phyloP scores from a whole-genome alignment of 2,888 invertebrate species.

The Caradrina clavipalpis region DNA sequence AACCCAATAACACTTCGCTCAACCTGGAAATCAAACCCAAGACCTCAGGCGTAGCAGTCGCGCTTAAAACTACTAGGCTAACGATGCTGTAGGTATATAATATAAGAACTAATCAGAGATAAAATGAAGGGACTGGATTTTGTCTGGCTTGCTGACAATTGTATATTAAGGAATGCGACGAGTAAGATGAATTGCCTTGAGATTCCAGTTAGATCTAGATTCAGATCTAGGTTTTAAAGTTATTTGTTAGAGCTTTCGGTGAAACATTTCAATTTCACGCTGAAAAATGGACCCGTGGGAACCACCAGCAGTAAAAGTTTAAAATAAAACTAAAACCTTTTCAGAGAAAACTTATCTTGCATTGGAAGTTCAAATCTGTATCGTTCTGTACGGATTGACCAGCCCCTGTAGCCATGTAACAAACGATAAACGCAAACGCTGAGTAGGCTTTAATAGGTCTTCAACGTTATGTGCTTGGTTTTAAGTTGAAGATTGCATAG shows the following conservation, averaged over 20 bases:
- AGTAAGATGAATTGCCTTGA: slow-evolving; percentile 10
- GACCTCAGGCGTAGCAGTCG: too few species aligned
- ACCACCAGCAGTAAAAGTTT: not conserved
- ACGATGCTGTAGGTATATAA: too few species aligned
- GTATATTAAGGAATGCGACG: slow-evolving; percentile 15
- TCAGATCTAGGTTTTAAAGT: not conserved
- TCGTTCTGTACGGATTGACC: too few species aligned
- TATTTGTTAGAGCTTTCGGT: not conserved
- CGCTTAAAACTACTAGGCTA: too few species aligned
- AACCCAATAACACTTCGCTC: too few species aligned
- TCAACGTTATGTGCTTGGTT: too few species aligned
- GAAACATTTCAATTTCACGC: not conserved
- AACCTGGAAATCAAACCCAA: too few species aligned
- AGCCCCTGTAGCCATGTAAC: too few species aligned
- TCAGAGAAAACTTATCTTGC: not conserved
- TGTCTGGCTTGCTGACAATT: slow-evolving; percentile 32
- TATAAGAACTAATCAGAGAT: slow-evolving; percentile 6
- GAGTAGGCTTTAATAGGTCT: too few species aligned
- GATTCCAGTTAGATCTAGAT: slow-evolving; percentile 10
- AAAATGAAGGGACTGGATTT: slow-evolving; percentile 23
- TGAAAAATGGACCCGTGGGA: not conserved
- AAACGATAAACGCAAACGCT: too few species aligned
- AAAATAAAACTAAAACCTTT: not conserved
- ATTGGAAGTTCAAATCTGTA: too few species aligned
- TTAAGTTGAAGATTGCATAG: too few species aligned